Conservation (phyloP, 2,113 vertebrate species). For the Polyodon spathula region DNA sequence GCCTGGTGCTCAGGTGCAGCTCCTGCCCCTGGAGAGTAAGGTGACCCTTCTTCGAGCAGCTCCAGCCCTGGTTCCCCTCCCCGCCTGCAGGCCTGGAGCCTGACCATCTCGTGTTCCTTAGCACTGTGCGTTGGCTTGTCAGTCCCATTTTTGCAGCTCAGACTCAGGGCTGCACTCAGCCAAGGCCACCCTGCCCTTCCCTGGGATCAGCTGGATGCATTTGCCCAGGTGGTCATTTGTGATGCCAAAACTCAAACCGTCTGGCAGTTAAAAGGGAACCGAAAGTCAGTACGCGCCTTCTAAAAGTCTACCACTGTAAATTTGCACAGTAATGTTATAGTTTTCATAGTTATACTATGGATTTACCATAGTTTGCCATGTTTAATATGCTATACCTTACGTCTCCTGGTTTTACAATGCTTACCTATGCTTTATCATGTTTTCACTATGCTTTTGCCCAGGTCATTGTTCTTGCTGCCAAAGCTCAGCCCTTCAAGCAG, state of each 20-base stretch:
- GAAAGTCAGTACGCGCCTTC: not conserved
- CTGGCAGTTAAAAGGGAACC: conserved; percentile 24
- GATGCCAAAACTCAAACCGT: conserved; percentile 53
- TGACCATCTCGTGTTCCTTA: conserved; percentile 41
- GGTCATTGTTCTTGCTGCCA: no score
- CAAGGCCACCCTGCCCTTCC: conserved; percentile 37
- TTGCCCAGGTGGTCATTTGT: conserved; percentile 57
- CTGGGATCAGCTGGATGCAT: conserved; percentile 39
- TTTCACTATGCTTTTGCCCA: no score
- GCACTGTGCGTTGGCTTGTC: conserved; percentile 36
- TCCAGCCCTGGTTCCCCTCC: conserved; percentile 54
- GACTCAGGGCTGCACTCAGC: conserved; percentile 43
- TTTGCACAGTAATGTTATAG: not conserved
- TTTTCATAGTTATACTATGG: no score
- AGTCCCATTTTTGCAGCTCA: conserved; percentile 50
- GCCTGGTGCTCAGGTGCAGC: conserved; percentile 55
- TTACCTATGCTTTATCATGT: no score
- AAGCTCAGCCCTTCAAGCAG: no score
- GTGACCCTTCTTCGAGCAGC: conserved; percentile 71
- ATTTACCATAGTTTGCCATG: no score
- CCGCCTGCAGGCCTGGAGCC: conserved; percentile 48
- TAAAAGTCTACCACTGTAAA: not conserved
- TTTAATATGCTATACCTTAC: no score
- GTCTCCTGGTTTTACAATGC: no score
- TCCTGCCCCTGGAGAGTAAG: conserved; percentile 50